Evolutionary conservation across 1,140 invertebrate genomes (phyloP).

Genomic region (Archegozetes longisetosus): DNA sequence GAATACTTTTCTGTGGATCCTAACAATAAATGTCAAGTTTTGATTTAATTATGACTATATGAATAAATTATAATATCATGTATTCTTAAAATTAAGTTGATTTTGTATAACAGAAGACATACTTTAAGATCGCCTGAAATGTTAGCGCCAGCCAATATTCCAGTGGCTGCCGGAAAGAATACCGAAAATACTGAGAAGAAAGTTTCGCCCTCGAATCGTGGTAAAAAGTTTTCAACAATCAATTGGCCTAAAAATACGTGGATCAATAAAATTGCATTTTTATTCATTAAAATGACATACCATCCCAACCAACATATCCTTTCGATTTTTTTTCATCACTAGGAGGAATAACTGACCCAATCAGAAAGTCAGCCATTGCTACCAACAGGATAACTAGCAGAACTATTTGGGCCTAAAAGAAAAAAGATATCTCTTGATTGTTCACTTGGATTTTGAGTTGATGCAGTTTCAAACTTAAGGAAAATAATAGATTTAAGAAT

Average conservation of each 20-base stretch:
- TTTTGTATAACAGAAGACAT: conserved; percentile 40
- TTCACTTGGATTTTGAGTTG: neutral
- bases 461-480: neutral
- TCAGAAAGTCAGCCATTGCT: conserved; percentile 23
- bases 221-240: conserved; percentile 32
- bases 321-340: conserved; percentile 26
- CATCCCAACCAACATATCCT: conserved; percentile 30
- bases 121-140: conserved; percentile 39
- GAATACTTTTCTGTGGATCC: conserved; percentile 36
- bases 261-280: neutral
- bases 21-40: conserved; percentile 20
- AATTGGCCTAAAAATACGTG: conserved; percentile 40
- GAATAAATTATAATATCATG: no score
- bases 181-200: conserved; percentile 38
- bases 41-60: no score
- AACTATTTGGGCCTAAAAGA: conserved; percentile 25
- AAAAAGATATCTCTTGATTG: neutral
- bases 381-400: conserved; percentile 23
- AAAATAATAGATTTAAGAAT: neutral
- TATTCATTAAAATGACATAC: conserved; percentile 24
- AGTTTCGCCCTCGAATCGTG: conserved; percentile 37
- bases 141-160: conserved; percentile 40
- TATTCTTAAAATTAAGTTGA: no score
- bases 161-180: conserved; percentile 39
- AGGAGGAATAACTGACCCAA: conserved; percentile 29